Evolutionary conservation across 2,888 invertebrate genomes (phyloP), one percentile per base, ranked within the genome.

Genomic region (Nowickia ferox): DNA sequence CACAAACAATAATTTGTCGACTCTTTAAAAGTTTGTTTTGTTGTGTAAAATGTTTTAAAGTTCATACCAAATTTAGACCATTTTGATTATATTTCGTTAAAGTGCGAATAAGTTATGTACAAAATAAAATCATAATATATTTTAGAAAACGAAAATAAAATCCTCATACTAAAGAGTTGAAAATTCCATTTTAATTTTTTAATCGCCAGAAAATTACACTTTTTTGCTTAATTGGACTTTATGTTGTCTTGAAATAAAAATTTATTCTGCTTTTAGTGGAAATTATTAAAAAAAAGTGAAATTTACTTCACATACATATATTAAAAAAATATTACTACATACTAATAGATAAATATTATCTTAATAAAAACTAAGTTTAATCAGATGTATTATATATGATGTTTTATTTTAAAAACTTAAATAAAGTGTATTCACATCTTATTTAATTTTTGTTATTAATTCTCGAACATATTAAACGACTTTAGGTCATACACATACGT

Each of bases 231-330:
- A 79, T 72, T 48, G 63, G 66, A 77, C 40, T 86, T 83, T 71
- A 76, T 86, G 85, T 86, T 83, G 74, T 83, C 82, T 76, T 79
- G 51, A 81, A 72, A 77, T 59, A 51, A 61, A 78, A 48, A 74
- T 46, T 69, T 6, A n/a, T 10, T 13, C 61, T 66, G 74, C 75
- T 76, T 85, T 69, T 79, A 69, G 71, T 59, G 75, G 44, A 66
- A 83, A 69, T 63, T 55, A 80, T 65, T n/a, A 71, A 72, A 75
- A 46, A 68, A 55, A 76, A 83, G 79, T 86, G 79, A 80, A 86
- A 86, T 83, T 86, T 76, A 83, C 71, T 83, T 83, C 11, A 55
- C 15, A 53, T 57, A 55, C 15, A 53, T 57, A 38, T 46, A 46
- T 51, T 65, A 48, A 17, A 30, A 57, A 44, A 13, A 51, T 59